These are phyloP conservation scores for Proales similis DNA, from an alignment of 1,140 invertebrate species.

Conservation along the genomic window DNA sequence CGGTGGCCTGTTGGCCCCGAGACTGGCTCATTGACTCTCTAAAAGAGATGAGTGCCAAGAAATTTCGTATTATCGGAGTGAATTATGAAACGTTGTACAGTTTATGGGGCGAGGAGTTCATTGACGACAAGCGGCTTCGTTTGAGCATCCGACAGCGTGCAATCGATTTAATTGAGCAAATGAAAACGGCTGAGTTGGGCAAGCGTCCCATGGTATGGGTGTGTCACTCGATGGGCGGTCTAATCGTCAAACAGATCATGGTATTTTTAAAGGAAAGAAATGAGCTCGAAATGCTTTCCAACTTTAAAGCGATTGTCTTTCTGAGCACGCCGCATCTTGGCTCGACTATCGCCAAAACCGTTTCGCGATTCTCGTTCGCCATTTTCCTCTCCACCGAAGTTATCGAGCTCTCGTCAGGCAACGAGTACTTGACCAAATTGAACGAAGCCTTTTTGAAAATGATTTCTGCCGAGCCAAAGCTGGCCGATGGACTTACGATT, in stretches of 20 bases:
- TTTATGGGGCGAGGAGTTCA: slow-evolving; percentile 6
- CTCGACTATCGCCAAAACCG: slow-evolving; percentile 17
- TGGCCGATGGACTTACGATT: slow-evolving; percentile 11
- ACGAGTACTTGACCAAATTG: slow-evolving; percentile 16
- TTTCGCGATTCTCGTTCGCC: slow-evolving; percentile 26
- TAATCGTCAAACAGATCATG: slow-evolving; percentile 28
- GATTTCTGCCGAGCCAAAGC: slow-evolving; percentile 12
- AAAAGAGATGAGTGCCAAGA: slow-evolving; percentile 4
- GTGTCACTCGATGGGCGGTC: slow-evolving; percentile 37
- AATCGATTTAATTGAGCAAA: slow-evolving; percentile 13
- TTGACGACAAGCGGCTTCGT: slow-evolving; percentile 16
- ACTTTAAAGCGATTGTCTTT: slow-evolving; percentile 20
- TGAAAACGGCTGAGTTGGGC: slow-evolving; percentile 1
- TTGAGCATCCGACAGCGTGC: slow-evolving; percentile 31
- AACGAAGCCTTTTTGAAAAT: slow-evolving; percentile 17
- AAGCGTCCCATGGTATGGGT: slow-evolving; percentile 26
- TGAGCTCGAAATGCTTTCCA: not conserved
- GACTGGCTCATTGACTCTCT: slow-evolving; percentile 25
- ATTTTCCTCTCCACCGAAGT: slow-evolving; percentile 1
- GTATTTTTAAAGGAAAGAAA: no score
- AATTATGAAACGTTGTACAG: slow-evolving; percentile 34
- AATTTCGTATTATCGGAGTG: slow-evolving; percentile 8
- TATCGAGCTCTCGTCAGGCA: slow-evolving; percentile 1
- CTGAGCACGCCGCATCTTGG: slow-evolving; percentile 14
- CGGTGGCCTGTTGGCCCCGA: slow-evolving; percentile 10